phyloP scores from a whole-genome alignment of 2,797 vertebrate genomes.

The Urosaurus nigricauda region DNA sequence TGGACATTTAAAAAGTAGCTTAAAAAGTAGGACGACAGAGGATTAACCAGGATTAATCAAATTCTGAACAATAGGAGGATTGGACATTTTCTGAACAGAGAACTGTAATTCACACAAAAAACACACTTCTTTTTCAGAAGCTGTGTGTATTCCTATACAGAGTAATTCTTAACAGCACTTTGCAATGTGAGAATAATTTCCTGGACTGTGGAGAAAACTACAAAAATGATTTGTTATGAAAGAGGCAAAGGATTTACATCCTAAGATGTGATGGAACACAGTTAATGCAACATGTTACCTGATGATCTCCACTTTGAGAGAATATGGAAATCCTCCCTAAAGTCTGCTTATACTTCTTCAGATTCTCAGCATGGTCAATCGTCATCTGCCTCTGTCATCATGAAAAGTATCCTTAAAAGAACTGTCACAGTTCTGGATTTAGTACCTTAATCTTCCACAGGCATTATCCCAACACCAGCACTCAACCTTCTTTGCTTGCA shows the following conservation, averaged over 20 bases:
- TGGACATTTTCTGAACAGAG: too few species aligned
- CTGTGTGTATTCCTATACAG: too few species aligned
- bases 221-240: neutral
- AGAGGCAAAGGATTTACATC: too few species aligned
- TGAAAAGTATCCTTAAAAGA: constrained; percentile 10
- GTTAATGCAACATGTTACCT: neutral
- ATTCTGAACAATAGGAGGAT: too few species aligned
- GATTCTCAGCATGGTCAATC: neutral
- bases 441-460: constrained; percentile 13
- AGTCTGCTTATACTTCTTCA: neutral
- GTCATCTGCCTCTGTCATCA: neutral
- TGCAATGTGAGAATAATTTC: neutral
- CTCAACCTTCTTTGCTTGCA: neutral
- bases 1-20: too few species aligned
- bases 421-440: constrained; percentile 11
- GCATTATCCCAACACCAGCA: neutral
- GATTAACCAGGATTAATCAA: too few species aligned
- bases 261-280: neutral
- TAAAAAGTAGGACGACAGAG: too few species aligned
- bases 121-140: too few species aligned
- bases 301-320: neutral
- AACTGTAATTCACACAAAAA: too few species aligned
- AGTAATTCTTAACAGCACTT: too few species aligned
- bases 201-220: neutral
- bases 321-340: neutral